Evolutionary conservation across 2,113 vertebrate genomes (phyloP).

Genomic region (Petromus typicus): DNA sequence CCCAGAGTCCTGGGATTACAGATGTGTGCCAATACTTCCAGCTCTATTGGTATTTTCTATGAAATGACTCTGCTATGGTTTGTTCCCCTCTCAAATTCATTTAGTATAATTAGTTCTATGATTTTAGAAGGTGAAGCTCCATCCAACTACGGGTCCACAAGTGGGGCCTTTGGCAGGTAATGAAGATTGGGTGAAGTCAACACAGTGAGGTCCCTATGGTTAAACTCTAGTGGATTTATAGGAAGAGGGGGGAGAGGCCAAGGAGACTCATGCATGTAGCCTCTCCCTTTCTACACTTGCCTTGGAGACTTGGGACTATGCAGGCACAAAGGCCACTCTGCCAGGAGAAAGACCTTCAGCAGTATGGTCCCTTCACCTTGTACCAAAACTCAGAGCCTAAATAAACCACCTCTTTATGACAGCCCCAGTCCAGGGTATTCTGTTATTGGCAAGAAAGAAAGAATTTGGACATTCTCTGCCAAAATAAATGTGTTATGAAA

Average conservation of each 20-base stretch:
- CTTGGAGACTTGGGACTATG: not conserved
- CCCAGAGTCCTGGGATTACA: not conserved
- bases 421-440: not conserved
- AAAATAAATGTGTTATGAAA: not conserved
- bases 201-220: not conserved
- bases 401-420: not conserved
- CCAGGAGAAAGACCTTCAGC: not conserved
- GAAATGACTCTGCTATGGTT: not conserved
- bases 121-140: not conserved
- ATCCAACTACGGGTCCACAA: not conserved
- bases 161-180: not conserved
- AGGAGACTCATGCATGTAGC: not conserved
- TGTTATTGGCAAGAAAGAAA: not conserved
- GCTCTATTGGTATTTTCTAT: not conserved
- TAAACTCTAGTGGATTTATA: not conserved
- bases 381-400: not conserved
- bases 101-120: too few species aligned
- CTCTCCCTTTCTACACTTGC: not conserved
- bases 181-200: too few species aligned
- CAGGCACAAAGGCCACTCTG: not conserved
- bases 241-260: not conserved
- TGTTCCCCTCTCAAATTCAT: not conserved
- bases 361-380: not conserved
- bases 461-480: not conserved
- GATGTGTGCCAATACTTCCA: not conserved